These are phyloP conservation scores for Drosophila suzukii DNA, from an alignment of 1,140 invertebrate genomes.

Conservation along the genomic window DNA sequence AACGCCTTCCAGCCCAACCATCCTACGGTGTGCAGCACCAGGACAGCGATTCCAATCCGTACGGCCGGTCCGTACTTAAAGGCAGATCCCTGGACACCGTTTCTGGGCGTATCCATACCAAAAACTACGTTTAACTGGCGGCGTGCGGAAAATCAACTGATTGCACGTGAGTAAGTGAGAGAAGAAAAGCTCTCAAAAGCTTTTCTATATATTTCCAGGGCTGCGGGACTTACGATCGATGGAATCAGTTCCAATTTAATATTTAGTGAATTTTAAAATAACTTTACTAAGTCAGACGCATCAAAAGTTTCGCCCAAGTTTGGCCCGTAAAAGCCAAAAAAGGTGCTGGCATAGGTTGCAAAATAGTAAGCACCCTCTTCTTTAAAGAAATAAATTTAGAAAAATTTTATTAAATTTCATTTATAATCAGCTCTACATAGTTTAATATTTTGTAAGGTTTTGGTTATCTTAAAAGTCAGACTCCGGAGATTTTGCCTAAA, in stretches of 20 bases:
- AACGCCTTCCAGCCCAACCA: conserved; percentile 65
- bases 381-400: no score
- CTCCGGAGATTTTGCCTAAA: no score
- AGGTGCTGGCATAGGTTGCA: not conserved
- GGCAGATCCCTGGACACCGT: conserved; percentile 11
- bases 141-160: conserved; percentile 19
- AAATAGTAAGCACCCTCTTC: no score
- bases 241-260: conserved; percentile 8
- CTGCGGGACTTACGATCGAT: conserved; percentile 15
- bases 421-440: no score
- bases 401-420: no score
- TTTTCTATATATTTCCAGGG: conserved; percentile 18
- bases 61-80: conserved; percentile 49
- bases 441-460: no score
- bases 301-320: not conserved
- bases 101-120: conserved; percentile 46
- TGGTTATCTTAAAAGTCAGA: no score
- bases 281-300: not conserved
- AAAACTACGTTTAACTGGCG: not conserved
- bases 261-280: not conserved
- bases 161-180: conserved; percentile 17
- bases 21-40: conserved; percentile 57
- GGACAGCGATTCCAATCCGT: conserved; percentile 62
- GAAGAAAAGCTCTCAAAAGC: conserved; percentile 34
- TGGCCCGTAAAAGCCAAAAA: not conserved